These are phyloP conservation scores for Thymelicus acteon DNA, from an alignment of 2,888 invertebrate genomes.

Conservation along the genomic window DNA sequence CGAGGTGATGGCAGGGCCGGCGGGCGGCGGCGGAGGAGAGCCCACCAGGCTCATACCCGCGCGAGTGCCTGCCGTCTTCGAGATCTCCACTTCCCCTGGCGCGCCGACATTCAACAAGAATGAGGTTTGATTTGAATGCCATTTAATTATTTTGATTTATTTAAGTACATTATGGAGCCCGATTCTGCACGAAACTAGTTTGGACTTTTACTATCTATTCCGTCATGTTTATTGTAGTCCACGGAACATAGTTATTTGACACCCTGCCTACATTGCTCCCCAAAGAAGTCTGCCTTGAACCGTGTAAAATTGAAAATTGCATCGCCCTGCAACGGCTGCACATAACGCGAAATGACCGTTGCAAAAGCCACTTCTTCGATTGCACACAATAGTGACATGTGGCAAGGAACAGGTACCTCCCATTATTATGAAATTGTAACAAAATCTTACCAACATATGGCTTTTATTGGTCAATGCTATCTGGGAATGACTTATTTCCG, in stretches of 20 bases:
- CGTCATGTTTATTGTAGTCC: neutral
- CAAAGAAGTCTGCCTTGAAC: neutral
- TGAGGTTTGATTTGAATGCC: constrained; percentile 58
- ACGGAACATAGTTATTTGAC: neutral
- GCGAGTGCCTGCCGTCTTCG: constrained; percentile 94
- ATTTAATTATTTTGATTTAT: no score
- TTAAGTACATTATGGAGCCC: no score
- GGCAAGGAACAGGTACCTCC: neutral
- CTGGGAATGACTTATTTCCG: no score
- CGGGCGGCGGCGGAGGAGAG: constrained; percentile 92
- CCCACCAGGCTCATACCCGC: constrained; percentile 95
- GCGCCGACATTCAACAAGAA: constrained; percentile 73
- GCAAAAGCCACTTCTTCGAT: neutral
- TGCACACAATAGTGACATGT: neutral
- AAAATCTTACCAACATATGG: neutral
- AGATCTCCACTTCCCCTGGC: constrained; percentile 89
- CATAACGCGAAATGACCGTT: neutral
- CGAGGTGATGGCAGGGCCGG: constrained; percentile 91
- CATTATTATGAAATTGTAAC: neutral
- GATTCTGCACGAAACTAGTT: no score
- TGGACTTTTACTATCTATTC: neutral
- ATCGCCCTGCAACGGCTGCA: neutral
- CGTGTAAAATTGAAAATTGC: constrained; percentile 5
- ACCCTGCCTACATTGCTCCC: neutral
- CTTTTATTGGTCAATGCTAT: neutral